These are phyloP conservation scores for Eurosta solidaginis DNA, from an alignment of 1,140 invertebrate genomes.

Conservation along the genomic window DNA sequence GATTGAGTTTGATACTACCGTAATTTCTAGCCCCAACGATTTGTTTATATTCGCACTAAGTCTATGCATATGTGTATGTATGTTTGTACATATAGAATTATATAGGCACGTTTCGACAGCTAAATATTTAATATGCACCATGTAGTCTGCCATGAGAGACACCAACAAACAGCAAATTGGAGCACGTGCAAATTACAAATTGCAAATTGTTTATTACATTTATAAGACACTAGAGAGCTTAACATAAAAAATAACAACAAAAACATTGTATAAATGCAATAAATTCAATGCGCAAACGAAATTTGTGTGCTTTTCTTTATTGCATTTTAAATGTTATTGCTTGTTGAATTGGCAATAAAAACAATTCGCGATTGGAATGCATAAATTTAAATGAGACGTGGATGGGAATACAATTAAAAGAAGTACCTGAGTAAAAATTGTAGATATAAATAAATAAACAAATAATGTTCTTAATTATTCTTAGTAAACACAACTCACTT, in stretches of 20 bases:
- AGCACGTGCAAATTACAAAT: conserved; percentile 36
- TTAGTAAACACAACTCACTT: too few relatives aligned
- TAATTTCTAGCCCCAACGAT: background rate
- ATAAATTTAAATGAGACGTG: background rate
- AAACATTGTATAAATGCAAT: background rate
- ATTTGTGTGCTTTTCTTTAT: conserved; percentile 4
- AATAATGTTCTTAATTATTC: too few relatives aligned
- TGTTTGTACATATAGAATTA: background rate
- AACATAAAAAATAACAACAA: background rate
- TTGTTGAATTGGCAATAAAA: conserved; percentile 26
- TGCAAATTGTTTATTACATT: conserved; percentile 27
- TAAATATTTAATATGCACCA: conserved; percentile 12
- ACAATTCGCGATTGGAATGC: conserved; percentile 18
- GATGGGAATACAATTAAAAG: background rate
- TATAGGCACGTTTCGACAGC: background rate
- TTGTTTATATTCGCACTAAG: background rate
- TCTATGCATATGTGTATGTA: background rate
- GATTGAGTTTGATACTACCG: background rate
- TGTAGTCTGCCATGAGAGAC: background rate
- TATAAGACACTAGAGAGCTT: conserved; percentile 14
- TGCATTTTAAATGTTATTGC: conserved; percentile 27
- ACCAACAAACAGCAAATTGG: conserved; percentile 31
- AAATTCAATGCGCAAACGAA: background rate
- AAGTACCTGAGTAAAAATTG: background rate
- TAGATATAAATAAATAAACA: too few relatives aligned